phyloP scores from a whole-genome alignment of 2,113 vertebrate genomes.

The Marmota flaviventris region DNA sequence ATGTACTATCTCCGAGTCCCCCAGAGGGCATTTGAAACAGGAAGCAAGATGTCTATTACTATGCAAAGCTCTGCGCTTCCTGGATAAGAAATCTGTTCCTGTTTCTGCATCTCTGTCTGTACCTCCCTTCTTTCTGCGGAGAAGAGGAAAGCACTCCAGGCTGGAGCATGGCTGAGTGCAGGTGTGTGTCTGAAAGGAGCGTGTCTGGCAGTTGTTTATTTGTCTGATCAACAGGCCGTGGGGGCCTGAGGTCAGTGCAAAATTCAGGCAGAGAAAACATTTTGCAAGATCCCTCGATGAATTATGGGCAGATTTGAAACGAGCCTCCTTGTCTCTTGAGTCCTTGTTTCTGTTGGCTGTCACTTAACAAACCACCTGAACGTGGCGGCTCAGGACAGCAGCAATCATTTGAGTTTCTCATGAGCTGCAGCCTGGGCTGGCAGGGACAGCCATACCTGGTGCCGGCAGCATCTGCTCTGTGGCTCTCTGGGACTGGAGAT shows the following conservation, averaged over 20 bases:
- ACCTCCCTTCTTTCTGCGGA: not conserved
- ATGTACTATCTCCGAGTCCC: not conserved
- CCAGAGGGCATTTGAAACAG: not conserved
- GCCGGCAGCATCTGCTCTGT: fast-evolving
- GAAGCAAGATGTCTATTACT: slow-evolving; percentile 56
- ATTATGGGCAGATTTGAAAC: not conserved
- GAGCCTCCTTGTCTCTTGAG: fast-evolving
- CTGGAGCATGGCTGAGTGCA: not conserved
- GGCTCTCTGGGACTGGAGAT: not conserved
- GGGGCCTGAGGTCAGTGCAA: not conserved
- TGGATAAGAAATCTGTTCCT: not conserved
- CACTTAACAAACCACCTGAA: not conserved
- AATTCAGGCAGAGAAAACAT: not conserved
- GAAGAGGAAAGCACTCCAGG: not conserved
- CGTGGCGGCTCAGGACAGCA: not conserved
- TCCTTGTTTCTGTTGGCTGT: not conserved
- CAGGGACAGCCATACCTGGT: fast-evolving
- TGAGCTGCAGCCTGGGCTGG: not conserved
- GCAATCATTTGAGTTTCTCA: not conserved
- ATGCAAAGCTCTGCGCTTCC: slow-evolving; percentile 18
- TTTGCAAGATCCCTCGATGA: not conserved
- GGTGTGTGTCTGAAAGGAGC: not conserved
- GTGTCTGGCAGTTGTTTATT: too few species aligned
- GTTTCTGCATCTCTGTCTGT: not conserved
- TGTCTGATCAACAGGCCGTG: not conserved